Evolutionary conservation across 37 sponge, comb jelly and placozoan genomes (phyloP).

Genomic region (Mnemiopsis leidyi): DNA sequence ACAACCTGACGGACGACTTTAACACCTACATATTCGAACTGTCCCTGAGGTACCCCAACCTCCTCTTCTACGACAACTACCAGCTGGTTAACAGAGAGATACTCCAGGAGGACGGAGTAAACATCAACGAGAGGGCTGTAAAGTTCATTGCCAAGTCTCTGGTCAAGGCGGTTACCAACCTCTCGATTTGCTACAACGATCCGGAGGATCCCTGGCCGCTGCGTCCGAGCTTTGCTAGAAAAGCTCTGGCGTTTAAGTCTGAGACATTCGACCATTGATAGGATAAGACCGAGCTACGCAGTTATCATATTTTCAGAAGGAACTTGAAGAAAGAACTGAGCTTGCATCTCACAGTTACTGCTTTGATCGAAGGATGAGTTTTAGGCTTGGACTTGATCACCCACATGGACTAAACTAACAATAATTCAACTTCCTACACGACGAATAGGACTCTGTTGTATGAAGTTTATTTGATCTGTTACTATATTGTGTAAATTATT

Average conservation of each 20-base stretch:
- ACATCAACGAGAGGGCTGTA: background rate
- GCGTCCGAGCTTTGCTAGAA: slow-evolving; percentile 7
- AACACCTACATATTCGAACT: slow-evolving; percentile 56
- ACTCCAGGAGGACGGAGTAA: slow-evolving; percentile 13
- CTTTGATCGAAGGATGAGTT: too few relatives aligned
- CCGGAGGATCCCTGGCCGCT: slow-evolving; percentile 31
- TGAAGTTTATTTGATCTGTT: too few relatives aligned
- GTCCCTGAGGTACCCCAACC: slow-evolving; percentile 41
- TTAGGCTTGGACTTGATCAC: too few relatives aligned
- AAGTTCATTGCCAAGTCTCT: slow-evolving; percentile 49
- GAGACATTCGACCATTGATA: background rate
- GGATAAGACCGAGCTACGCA: too few relatives aligned
- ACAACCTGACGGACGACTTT: slow-evolving; percentile 22
- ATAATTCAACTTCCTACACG: too few relatives aligned
- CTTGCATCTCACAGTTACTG: too few relatives aligned
- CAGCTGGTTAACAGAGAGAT: slow-evolving; percentile 9
- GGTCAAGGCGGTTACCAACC: slow-evolving; percentile 27
- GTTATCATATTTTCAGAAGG: too few relatives aligned
- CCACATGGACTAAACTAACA: too few relatives aligned
- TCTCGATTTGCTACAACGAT: slow-evolving; percentile 13
- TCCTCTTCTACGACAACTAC: slow-evolving; percentile 45
- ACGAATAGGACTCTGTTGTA: too few relatives aligned
- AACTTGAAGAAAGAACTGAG: too few relatives aligned
- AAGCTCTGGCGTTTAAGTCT: background rate
- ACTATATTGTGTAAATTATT: too few relatives aligned